Percentiles rank a stretch among this genome's conserved stretches.
phyloP scores from a whole-genome alignment of 2,797 vertebrate genomes.

The Gorsachius magnificus region DNA sequence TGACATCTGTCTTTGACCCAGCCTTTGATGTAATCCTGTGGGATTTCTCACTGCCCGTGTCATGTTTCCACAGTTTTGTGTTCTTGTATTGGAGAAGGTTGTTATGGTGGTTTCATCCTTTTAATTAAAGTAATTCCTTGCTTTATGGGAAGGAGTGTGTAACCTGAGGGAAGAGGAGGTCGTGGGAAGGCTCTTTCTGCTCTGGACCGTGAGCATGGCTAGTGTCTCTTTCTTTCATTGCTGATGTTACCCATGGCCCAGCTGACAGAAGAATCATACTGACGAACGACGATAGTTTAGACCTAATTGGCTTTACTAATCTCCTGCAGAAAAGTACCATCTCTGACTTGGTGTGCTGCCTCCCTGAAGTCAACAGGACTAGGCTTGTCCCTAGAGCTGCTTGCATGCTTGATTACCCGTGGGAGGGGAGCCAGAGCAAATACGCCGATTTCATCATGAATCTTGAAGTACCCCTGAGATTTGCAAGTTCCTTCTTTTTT shows the following conservation, averaged over 20 bases:
- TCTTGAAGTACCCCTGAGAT: not conserved
- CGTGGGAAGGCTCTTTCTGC: not conserved
- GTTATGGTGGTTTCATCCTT: not conserved
- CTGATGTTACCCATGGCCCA: not conserved
- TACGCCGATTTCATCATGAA: not conserved
- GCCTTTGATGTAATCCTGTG: not conserved
- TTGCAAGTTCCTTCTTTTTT: not conserved
- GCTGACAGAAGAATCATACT: not conserved
- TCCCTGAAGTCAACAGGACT: not conserved
- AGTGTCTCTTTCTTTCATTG: not conserved
- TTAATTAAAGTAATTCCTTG: not conserved
- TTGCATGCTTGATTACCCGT: not conserved
- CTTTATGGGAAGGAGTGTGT: not conserved
- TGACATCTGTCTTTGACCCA: not conserved
- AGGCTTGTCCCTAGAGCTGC: not conserved
- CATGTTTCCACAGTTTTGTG: not conserved
- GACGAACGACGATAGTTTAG: not conserved
- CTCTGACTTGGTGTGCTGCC: not conserved
- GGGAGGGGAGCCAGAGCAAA: not conserved
- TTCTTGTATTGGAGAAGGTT: not conserved
- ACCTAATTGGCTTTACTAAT: not conserved
- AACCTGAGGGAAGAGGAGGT: not conserved
- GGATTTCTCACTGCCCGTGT: not conserved
- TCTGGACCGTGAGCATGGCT: not conserved
- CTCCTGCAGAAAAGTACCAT: fast-evolving